Evolutionary conservation across 2,797 vertebrate genomes (phyloP), one percentile per base, ranked within the genome.

Genomic region (Acipenser transmontanus): DNA sequence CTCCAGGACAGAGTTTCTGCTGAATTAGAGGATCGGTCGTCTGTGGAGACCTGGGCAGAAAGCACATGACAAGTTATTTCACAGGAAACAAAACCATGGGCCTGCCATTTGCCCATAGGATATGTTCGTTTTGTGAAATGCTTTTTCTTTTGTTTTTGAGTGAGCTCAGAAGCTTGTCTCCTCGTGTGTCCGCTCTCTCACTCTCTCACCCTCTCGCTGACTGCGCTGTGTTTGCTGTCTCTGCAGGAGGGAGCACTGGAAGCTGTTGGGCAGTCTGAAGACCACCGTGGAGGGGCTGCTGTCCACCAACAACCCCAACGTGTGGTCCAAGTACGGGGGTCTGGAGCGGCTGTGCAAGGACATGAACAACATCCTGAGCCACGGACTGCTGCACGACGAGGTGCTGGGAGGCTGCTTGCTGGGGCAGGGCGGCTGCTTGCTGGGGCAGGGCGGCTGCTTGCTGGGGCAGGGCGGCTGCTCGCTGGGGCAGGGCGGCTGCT

Each of bases 291-390:
- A 98, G 73, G 95, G 95, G 49, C 86, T 99, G 64, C 88, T 99
- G 72, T 98, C 95, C 60, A 92, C 92, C 66, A 98, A 93, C 78
- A 97, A 94, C 75, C 94, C 96, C 1, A 98, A 98, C 0, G 94
- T 98, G 61, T 99, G 96, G 97, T 97, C 96, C 47, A 93, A 96
- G 61, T 99, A 97, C 70, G 96, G 97, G 0, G 97, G 97, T 69
- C 84, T 99, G 80, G 91, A 99, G 77, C 85, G 95, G 20, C 92
- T 99, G 57, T 96, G 94, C 78, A 94, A 97, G 74, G 96, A 98
- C 84, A 98, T 98, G 95, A 96, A 93, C 82, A 92, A 88, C 83
- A 96, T 99, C 77, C 90, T 99, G 14, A 93, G 95, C 73, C 95
- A 99, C 0, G 91, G 95, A 9, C 91, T 99, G 60, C 93, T 92